Conservation (phyloP, 2,113 vertebrate genomes). For the Athene cunicularia region DNA sequence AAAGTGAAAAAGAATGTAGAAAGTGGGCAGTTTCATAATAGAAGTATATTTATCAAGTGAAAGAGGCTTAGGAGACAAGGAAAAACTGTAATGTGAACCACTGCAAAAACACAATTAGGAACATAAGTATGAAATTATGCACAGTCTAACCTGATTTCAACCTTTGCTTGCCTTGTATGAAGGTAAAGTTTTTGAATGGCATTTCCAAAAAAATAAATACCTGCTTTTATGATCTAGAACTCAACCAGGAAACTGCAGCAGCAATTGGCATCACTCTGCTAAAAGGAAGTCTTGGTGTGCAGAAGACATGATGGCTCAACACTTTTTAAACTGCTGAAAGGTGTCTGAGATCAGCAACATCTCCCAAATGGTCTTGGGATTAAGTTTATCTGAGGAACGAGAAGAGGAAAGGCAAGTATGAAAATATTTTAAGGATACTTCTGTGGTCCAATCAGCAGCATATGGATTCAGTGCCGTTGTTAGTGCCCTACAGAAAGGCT, state of each 20-base stretch:
- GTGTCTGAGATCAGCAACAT: background rate
- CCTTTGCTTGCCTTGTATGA: background rate
- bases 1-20: constrained; percentile 53
- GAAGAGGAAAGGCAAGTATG: background rate
- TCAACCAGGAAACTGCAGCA: background rate
- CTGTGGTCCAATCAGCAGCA: background rate
- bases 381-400: background rate
- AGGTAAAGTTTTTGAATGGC: background rate
- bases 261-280: background rate
- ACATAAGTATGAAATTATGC: constrained; percentile 7
- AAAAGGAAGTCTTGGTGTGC: background rate
- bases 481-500: background rate
- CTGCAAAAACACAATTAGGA: constrained; percentile 43
- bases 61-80: background rate
- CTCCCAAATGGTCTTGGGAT: background rate
- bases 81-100: constrained; percentile 55
- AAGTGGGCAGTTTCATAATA: constrained; percentile 38
- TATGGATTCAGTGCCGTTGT: background rate
- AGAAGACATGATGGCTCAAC: background rate
- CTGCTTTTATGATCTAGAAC: background rate
- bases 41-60: constrained; percentile 48
- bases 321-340: background rate
- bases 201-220: constrained; percentile 26
- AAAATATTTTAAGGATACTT: background rate
- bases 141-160: constrained; percentile 15